These are phyloP conservation scores for Noctuana brunneofusca DNA, from an alignment of 2,888 invertebrate genomes.

Conservation along the genomic window DNA sequence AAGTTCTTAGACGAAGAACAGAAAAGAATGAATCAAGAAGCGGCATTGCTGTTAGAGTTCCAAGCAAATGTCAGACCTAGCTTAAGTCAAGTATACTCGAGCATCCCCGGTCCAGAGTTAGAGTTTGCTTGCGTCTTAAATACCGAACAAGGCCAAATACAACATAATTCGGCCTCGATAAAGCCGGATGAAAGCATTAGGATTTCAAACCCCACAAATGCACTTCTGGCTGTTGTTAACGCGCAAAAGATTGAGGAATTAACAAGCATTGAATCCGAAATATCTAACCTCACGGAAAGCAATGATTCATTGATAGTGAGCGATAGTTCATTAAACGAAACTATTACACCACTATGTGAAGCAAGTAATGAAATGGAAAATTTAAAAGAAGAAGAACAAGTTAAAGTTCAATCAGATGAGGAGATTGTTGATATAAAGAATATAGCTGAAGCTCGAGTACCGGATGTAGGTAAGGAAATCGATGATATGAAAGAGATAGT, in stretches of 20 bases:
- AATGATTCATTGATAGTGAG: slow-evolving; percentile 26
- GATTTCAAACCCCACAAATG: slow-evolving; percentile 29
- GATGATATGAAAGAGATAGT: slow-evolving; percentile 15
- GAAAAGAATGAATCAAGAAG: slow-evolving; percentile 78
- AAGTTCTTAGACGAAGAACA: slow-evolving; percentile 85
- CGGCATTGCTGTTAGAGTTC: slow-evolving; percentile 73
- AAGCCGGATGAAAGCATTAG: slow-evolving; percentile 37
- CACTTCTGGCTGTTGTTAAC: slow-evolving; percentile 31
- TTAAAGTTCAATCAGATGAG: slow-evolving; percentile 4
- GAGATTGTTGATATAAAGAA: slow-evolving; percentile 13
- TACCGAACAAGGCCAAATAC: slow-evolving; percentile 43
- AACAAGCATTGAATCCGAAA: slow-evolving; percentile 16
- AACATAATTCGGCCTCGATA: slow-evolving; percentile 38
- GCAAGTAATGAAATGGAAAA: background rate
- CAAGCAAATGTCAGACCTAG: slow-evolving; percentile 77
- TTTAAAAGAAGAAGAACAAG: slow-evolving; percentile 10
- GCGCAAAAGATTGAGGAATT: slow-evolving; percentile 27
- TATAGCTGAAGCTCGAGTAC: slow-evolving; percentile 29
- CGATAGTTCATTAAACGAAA: background rate
- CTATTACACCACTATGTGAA: background rate
- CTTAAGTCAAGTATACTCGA: slow-evolving; percentile 76
- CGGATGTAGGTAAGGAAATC: slow-evolving; percentile 32
- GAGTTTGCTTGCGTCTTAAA: slow-evolving; percentile 73
- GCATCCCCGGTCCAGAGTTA: slow-evolving; percentile 74
- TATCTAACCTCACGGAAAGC: slow-evolving; percentile 23